Percentiles rank a stretch among this genome's conserved stretches.
These are phyloP conservation scores for Schizopygopsis pylzovi DNA, from an alignment of 2,797 vertebrate species.

Conservation along the genomic window DNA sequence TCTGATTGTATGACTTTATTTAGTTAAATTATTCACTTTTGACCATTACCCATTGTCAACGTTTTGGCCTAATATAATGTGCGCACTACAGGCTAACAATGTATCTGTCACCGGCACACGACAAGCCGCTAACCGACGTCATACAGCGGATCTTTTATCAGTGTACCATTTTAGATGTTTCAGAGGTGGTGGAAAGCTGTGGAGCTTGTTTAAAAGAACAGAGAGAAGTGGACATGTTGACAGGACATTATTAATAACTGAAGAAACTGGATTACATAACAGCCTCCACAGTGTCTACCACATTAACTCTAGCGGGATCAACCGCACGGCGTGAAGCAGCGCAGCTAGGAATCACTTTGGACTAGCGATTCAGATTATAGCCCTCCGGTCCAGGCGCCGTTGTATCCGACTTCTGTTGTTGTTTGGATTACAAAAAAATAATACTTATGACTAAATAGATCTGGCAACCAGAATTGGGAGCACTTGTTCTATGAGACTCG, in stretches of 20 bases:
- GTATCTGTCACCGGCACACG: background rate
- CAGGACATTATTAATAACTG: slow-evolving; percentile 61
- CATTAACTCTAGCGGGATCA: slow-evolving; percentile 54
- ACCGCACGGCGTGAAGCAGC: slow-evolving; percentile 27
- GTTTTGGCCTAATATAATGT: slow-evolving; percentile 4
- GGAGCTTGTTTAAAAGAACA: slow-evolving; percentile 47
- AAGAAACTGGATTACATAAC: slow-evolving; percentile 60
- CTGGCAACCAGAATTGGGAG: slow-evolving; percentile 16
- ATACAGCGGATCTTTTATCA: slow-evolving; percentile 41
- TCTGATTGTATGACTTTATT: background rate
- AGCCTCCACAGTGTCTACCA: slow-evolving; percentile 55
- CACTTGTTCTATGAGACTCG: background rate
- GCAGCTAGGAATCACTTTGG: slow-evolving; percentile 34
- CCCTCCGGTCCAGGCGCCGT: background rate
- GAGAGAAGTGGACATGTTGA: slow-evolving; percentile 49
- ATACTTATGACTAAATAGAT: slow-evolving; percentile 1
- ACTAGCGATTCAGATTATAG: slow-evolving; percentile 32
- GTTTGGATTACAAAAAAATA: background rate
- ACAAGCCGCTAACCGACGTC: background rate
- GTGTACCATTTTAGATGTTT: slow-evolving; percentile 26
- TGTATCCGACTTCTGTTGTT: slow-evolving; percentile 9
- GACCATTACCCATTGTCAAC: slow-evolving; percentile 3
- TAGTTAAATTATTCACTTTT: slow-evolving; percentile 4
- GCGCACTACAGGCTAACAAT: slow-evolving; percentile 7
- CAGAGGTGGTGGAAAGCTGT: slow-evolving; percentile 13